These are phyloP conservation scores for Portevinia maculata DNA, from an alignment of 2,888 invertebrate species.

Conservation along the genomic window DNA sequence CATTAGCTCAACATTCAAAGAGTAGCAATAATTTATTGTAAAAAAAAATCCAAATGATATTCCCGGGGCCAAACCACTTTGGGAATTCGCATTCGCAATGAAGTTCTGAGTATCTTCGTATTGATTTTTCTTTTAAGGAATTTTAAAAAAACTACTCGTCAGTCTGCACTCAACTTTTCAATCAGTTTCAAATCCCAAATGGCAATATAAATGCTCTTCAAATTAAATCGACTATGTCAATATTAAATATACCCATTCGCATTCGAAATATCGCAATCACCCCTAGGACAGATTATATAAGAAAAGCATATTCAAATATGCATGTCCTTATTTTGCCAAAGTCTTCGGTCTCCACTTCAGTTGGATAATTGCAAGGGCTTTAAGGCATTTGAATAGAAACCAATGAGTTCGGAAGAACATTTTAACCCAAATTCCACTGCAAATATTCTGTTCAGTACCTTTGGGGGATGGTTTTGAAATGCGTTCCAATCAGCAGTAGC, in stretches of 20 bases:
- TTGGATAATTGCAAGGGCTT: conserved; percentile 33
- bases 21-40: neutral
- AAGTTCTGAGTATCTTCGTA: neutral
- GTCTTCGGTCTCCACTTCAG: neutral
- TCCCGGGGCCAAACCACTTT: neutral
- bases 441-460: conserved; percentile 5
- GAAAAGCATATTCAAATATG: conserved; percentile 55
- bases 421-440: conserved; percentile 22
- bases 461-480: conserved; percentile 20
- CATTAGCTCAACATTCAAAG: neutral
- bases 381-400: conserved; percentile 27
- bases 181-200: conserved; percentile 14
- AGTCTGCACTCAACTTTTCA: neutral
- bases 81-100: no score
- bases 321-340: conserved; percentile 4
- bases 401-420: conserved; percentile 15
- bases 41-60: neutral
- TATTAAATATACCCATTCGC: conserved; percentile 29
- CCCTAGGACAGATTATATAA: conserved; percentile 45
- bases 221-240: neutral
- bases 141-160: conserved; percentile 19
- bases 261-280: conserved; percentile 35
- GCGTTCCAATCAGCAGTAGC: conserved; percentile 20
- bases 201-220: conserved; percentile 24
- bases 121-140: conserved; percentile 14